Evolutionary conservation across 2,113 vertebrate species (phyloP).

Genomic region (Progne subis): DNA sequence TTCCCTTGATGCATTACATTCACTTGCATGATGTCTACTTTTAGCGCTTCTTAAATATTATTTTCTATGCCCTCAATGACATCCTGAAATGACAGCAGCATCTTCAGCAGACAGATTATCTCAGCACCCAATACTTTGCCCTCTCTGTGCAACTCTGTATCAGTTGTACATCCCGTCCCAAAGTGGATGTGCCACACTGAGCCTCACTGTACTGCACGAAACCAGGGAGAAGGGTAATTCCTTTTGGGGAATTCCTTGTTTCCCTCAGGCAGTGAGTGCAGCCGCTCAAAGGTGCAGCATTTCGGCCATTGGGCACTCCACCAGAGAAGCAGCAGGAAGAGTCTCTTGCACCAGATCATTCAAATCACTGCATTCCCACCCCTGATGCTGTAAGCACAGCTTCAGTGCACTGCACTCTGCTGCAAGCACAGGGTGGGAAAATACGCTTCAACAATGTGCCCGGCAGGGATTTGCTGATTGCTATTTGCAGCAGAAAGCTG

Average conservation of each 20-base stretch:
- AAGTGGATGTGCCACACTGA: fast-evolving
- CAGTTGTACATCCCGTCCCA: neutral
- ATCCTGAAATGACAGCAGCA: neutral
- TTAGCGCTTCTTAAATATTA: neutral
- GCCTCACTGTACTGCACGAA: neutral
- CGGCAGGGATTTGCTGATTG: neutral
- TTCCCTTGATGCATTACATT: neutral
- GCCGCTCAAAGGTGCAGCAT: neutral
- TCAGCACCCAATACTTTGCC: neutral
- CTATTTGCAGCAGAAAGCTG: constrained; percentile 40
- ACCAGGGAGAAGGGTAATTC: neutral
- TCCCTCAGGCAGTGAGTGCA: neutral
- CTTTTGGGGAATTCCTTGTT: neutral
- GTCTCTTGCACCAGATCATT: neutral
- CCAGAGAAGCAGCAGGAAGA: neutral
- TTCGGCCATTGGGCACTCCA: too few relatives aligned
- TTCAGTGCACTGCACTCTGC: neutral
- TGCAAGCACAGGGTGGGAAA: neutral
- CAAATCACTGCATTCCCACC: neutral
- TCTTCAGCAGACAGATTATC: neutral
- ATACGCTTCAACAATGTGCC: neutral
- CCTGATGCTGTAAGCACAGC: neutral
- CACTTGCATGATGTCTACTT: neutral
- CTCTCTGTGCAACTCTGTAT: neutral
- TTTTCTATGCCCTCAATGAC: neutral